phyloP scores from a whole-genome alignment of 1,140 invertebrate genomes.

The Alviniconcha marisindica region DNA sequence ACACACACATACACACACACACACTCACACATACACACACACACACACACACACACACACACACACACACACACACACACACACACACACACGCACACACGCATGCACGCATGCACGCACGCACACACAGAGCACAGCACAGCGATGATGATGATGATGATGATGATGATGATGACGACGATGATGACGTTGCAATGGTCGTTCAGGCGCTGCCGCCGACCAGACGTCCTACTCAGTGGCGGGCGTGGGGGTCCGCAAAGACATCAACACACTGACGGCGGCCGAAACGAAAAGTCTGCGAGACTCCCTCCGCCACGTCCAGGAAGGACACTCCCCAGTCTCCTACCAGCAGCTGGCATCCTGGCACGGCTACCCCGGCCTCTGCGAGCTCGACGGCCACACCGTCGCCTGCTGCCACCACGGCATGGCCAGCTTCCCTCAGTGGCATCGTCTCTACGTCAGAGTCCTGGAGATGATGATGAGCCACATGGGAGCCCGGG shows the following conservation, averaged over 20 bases:
- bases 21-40: no score
- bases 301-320: conserved; percentile 31
- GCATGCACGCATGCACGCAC: no score
- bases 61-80: no score
- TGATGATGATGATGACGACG: no score
- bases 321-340: conserved; percentile 38
- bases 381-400: conserved; percentile 36
- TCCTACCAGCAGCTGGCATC: conserved; percentile 45
- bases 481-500: conserved; percentile 39
- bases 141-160: no score
- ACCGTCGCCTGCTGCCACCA: conserved; percentile 48
- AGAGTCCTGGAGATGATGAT: conserved; percentile 27
- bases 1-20: no score
- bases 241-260: conserved; percentile 35
- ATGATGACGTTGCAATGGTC: no score
- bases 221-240: not conserved
- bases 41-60: no score
- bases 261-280: conserved; percentile 38
- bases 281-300: conserved; percentile 40
- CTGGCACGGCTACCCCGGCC: conserved; percentile 40
- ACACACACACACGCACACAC: no score
- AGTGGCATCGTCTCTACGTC: conserved; percentile 48
- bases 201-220: not conserved
- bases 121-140: no score
- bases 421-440: conserved; percentile 51